Evolutionary conservation across 35 echinoderm and acorn worm genomes (phyloP).

Genomic region (Holothuria glaberrima): DNA sequence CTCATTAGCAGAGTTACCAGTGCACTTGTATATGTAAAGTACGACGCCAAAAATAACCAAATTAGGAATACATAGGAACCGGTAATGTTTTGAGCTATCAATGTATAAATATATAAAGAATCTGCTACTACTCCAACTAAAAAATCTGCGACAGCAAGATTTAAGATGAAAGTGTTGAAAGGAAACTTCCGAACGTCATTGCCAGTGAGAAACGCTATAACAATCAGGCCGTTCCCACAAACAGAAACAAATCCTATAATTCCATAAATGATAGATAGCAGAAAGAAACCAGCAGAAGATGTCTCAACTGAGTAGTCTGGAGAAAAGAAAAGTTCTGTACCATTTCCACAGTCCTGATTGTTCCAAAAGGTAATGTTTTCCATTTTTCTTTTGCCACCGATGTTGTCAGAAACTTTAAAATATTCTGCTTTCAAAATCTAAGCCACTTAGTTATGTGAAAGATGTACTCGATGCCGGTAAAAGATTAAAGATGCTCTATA

Average conservation of each 20-base stretch:
- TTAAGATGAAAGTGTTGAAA: background rate
- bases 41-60: background rate
- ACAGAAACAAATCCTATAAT: background rate
- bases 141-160: background rate
- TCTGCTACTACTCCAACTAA: background rate
- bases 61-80: background rate
- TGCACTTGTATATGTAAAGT: background rate
- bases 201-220: background rate
- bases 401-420: background rate
- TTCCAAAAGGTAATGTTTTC: too few relatives aligned
- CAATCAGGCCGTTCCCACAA: background rate
- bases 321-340: background rate
- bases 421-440: too few relatives aligned
- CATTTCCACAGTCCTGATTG: too few relatives aligned
- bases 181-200: constrained; percentile 6
- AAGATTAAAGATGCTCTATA: too few relatives aligned
- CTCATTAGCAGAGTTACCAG: background rate
- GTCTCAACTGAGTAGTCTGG: background rate
- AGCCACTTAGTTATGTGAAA: too few relatives aligned
- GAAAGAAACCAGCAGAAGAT: background rate
- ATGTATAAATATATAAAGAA: background rate
- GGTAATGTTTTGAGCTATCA: background rate
- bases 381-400: background rate
- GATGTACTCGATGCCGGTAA: too few relatives aligned
- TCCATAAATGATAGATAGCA: background rate